Base-by-base conservation (phyloP, 2,113 vertebrate genomes). In the Leptobrachium leishanense region DNA sequence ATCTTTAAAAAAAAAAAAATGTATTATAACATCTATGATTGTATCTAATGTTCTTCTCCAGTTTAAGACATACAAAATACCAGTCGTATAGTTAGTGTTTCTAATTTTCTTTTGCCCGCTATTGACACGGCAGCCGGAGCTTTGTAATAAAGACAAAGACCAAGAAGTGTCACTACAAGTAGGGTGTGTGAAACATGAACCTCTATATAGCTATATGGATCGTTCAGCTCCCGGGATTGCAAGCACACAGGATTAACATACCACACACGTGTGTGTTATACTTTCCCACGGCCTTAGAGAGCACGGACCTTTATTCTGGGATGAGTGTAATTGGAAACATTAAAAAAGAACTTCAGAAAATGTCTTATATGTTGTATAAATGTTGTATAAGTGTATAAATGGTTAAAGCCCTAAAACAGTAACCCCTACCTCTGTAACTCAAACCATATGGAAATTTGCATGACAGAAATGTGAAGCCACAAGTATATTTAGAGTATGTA, bases 271-370 rank as follows among this genome's bases (percentile, higher is more conserved):
- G 40, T 46, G 44, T 73, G 40, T 55, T 79, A 41, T 43, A 57
- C 70, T 79, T 79, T 79, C 77, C 70, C 77, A 79, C 70, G 77
- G 63, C 62, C 70, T 67, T 31, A 57, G 57, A 2, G 39, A 54
- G 40, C 40, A 67, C 73, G n/a, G 57, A 62, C 10, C 57, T 79
- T 67, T 73, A 66, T 65, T 39, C 50, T 50, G 62, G 42, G 63
- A 71, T 79, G 39, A 73, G 50, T 55, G 63, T 73, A 79, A 73
- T 79, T 72, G 70, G 53, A 79, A 79, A 66, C 77, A 73, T 79
- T 54, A 70, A 64, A 72, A 79, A 66, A 50, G 70, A 69, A 43
- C 55, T 50, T 63, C 53, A 64, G 13, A 72, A 57, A 79, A 66
- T 72, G 46, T 67, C 55, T 79, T 79, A 46, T 79, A 79, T 31